phyloP scores from a whole-genome alignment of 1,140 invertebrate species.

The Cydia strobilella region DNA sequence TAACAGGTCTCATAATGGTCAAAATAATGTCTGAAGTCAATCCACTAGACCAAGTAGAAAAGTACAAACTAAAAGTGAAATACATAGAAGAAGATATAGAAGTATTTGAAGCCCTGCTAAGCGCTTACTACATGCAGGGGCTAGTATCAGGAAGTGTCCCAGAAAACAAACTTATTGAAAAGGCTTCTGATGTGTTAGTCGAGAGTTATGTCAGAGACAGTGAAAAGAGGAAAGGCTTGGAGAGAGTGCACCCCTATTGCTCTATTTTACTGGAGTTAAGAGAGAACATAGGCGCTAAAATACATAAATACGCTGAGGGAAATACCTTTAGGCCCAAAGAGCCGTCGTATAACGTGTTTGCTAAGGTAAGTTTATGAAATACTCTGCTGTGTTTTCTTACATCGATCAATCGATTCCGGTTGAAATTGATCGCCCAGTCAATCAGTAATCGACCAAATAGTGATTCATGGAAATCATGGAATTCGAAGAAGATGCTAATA shows the following conservation, averaged over 20 bases:
- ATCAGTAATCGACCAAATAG: too few species aligned
- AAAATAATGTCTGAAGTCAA: slow-evolving; percentile 66
- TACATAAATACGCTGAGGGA: slow-evolving; percentile 66
- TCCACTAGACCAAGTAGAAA: slow-evolving; percentile 87
- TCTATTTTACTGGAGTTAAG: slow-evolving; percentile 57
- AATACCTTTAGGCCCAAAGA: slow-evolving; percentile 69
- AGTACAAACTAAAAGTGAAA: slow-evolving; percentile 84
- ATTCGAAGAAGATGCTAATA: background rate
- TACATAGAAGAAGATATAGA: slow-evolving; percentile 84
- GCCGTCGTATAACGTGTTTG: slow-evolving; percentile 64
- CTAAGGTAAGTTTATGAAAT: slow-evolving; percentile 54
- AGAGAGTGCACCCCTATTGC: slow-evolving; percentile 68
- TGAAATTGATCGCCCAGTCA: too few species aligned
- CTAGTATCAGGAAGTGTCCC: slow-evolving; percentile 63
- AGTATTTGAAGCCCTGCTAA: slow-evolving; percentile 65
- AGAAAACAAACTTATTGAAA: slow-evolving; percentile 51
- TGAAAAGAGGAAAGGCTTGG: slow-evolving; percentile 47
- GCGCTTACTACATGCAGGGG: slow-evolving; percentile 67
- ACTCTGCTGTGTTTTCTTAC: too few species aligned
- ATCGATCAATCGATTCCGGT: too few species aligned
- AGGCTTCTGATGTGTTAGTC: slow-evolving; percentile 47
- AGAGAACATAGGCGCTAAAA: slow-evolving; percentile 50
- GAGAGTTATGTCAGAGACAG: slow-evolving; percentile 44
- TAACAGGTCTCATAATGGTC: slow-evolving; percentile 74
- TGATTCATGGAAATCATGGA: background rate